Evolutionary conservation across 1,140 invertebrate genomes (phyloP), one percentile per base, ranked within the genome.

Genomic region (Ditylenchus dipsaci): DNA sequence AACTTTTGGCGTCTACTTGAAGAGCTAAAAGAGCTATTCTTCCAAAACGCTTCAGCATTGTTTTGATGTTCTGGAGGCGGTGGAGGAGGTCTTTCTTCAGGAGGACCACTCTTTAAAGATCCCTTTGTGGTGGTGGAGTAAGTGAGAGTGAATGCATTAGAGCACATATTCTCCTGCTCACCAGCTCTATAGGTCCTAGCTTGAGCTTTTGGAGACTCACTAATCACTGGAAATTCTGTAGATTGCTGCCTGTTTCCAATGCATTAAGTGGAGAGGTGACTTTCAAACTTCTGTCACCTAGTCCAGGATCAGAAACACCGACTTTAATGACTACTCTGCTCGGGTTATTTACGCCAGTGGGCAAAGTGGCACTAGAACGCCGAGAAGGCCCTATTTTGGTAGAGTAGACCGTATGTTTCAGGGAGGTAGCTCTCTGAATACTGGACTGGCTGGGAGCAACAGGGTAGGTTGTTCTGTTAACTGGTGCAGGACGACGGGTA

Each of bases 371-470:
- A 38, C 33, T 38, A 38, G 33, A 38, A 3, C 33, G 33, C 33
- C 33, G 33, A 38, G 33, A 38, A 38, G 33, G 11, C 11, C 33
- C 33, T 38, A 38, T 5, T 38, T 38, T 38, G 33, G 33, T 38
- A 5, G 33, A 38, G 33, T 38, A 38, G 3, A 38, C 33, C 3
- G 33, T 38, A 11, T 38, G 33, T 38, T 38, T 38, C 15, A 72
- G 58, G 3, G 70, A 73, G 0, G 60, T 60, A 27, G 63, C 70
- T 19, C 70, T 62, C 49, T 60, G 70, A 29, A 71, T 45, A 17
- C 59, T n/a, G 3, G 33, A 38, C 33, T 38, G 33, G 33, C 11
- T 38, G 33, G 3, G 3, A 11, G 33, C 3, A 3, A 38, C 33
- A 38, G 33, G 33, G 11, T 11, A 38, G 33, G 33, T 11, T 38